phyloP scores from a whole-genome alignment of 2,113 vertebrate species.

The Xenotilapia caudafasciata region DNA sequence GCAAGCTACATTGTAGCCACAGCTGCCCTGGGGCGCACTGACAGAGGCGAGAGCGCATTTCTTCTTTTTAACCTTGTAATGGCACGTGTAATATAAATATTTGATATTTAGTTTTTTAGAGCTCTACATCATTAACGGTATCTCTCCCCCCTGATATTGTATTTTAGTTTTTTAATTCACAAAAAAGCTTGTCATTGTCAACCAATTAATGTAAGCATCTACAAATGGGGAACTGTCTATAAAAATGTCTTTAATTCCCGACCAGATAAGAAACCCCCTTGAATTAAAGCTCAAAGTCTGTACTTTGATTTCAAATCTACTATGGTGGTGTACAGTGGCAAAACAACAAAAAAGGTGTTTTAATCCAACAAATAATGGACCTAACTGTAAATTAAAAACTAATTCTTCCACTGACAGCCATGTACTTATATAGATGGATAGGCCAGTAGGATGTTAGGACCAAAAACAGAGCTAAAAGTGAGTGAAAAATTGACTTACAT shows the following conservation, averaged over 20 bases:
- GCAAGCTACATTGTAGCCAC: neutral
- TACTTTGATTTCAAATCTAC: neutral
- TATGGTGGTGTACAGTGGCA: neutral
- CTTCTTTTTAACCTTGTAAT: neutral
- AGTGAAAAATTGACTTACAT: neutral
- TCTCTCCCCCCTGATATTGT: neutral
- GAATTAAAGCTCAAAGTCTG: neutral
- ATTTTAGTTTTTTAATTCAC: neutral
- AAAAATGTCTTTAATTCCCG: neutral
- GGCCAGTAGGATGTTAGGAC: neutral
- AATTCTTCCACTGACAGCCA: neutral
- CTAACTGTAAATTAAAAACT: neutral
- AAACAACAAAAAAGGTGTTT: neutral
- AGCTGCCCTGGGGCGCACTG: neutral
- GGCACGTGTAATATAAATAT: neutral
- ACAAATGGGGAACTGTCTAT: neutral
- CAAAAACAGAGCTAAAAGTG: neutral
- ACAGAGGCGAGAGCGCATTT: neutral
- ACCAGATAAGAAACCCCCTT: neutral
- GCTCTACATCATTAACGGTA: neutral
- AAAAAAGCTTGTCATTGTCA: neutral
- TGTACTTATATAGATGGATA: neutral
- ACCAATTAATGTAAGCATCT: neutral
- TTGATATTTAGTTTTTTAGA: neutral
- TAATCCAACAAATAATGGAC: neutral